Evolutionary conservation across 2,888 invertebrate species (phyloP).

Genomic region (Zaprionus bogoriensis): DNA sequence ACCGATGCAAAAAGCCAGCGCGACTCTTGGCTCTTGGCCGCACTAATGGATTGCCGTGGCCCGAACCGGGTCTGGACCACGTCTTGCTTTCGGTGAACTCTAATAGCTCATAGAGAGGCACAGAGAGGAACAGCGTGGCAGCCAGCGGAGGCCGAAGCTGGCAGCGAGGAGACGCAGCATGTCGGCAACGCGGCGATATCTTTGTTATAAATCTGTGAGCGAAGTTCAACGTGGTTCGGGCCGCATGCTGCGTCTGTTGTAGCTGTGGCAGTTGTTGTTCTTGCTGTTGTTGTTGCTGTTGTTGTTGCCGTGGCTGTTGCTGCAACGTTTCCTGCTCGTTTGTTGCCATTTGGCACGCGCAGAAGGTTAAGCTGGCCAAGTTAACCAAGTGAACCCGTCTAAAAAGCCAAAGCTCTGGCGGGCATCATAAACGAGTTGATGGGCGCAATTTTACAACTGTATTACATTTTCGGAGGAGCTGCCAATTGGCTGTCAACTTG

Average conservation of each 20-base stretch:
- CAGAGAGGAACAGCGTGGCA: background rate
- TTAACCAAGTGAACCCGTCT: constrained; percentile 49
- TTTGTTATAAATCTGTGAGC: constrained; percentile 81
- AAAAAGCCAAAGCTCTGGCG: constrained; percentile 28
- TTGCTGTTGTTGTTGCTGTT: constrained; percentile 23
- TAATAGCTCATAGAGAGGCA: constrained; percentile 72
- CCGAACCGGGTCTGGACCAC: constrained; percentile 33
- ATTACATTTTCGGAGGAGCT: constrained; percentile 40
- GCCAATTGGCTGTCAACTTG: constrained; percentile 41
- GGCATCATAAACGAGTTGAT: constrained; percentile 60
- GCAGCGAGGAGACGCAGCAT: constrained; percentile 58
- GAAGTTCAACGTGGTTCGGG: constrained; percentile 68
- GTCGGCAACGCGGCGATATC: constrained; percentile 77
- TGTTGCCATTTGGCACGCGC: constrained; percentile 78
- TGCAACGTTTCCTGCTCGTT: constrained; percentile 69
- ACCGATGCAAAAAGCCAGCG: constrained; percentile 59
- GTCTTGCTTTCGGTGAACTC: constrained; percentile 73
- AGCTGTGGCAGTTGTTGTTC: constrained; percentile 25
- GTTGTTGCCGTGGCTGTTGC: constrained; percentile 23
- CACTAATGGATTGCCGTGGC: constrained; percentile 72
- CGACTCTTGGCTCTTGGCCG: constrained; percentile 24
- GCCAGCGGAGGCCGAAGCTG: constrained; percentile 2
- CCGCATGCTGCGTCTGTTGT: constrained; percentile 72
- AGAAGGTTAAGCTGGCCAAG: constrained; percentile 69
- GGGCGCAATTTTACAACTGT: constrained; percentile 53